phyloP scores from a whole-genome alignment of 2,888 invertebrate species.

The Girardia tigrina region DNA sequence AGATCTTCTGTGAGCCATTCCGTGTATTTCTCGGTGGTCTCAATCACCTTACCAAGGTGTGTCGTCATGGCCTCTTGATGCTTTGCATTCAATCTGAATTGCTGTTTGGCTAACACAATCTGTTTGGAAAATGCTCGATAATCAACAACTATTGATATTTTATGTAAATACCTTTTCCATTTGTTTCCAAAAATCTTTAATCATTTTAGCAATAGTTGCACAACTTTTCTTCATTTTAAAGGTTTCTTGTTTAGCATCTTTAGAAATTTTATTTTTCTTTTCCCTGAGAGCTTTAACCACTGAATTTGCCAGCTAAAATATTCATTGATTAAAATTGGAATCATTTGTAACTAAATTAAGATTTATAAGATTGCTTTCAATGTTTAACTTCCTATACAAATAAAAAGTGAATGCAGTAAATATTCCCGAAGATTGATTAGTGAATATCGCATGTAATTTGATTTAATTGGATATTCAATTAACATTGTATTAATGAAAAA shows the following conservation, averaged over 20 bases:
- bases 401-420: no score
- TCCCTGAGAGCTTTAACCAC: constrained; percentile 51
- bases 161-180: constrained; percentile 68
- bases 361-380: no score
- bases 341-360: no score
- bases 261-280: constrained; percentile 67
- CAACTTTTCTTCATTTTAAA: constrained; percentile 71
- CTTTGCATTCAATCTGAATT: constrained; percentile 78
- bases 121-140: constrained; percentile 42
- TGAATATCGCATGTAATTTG: no score
- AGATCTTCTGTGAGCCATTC: constrained; percentile 49
- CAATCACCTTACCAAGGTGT: constrained; percentile 89
- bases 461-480: no score
- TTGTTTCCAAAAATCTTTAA: constrained; percentile 83
- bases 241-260: constrained; percentile 69
- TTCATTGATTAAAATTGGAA: not conserved
- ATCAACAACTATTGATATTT: not conserved
- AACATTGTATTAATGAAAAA: no score
- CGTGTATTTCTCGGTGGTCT: constrained; percentile 91
- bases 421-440: no score
- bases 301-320: not conserved
- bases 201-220: constrained; percentile 75
- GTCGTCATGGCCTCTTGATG: constrained; percentile 83
- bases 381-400: no score
- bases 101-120: constrained; percentile 82